phyloP scores from a whole-genome alignment of 2,888 invertebrate genomes.

The Beris morrisii region DNA sequence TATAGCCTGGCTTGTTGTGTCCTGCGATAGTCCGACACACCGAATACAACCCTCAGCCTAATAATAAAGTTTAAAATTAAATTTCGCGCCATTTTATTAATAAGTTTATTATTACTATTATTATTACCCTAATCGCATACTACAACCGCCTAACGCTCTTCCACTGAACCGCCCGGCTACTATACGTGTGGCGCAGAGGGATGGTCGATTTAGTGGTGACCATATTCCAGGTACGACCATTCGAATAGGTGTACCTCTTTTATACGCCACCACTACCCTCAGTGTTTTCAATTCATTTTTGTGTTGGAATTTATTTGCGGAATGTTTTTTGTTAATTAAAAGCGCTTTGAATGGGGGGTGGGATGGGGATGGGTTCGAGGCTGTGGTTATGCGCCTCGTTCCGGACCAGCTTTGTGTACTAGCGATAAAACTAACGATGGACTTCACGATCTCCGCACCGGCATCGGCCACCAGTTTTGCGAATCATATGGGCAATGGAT shows the following conservation, averaged over 20 bases:
- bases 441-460: constrained; percentile 20
- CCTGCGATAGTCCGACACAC: background rate
- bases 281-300: constrained; percentile 39
- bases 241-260: background rate
- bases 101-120: constrained; percentile 38
- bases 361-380: background rate
- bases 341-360: constrained; percentile 24
- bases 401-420: constrained; percentile 7
- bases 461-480: background rate
- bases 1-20: background rate
- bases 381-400: constrained; percentile 10
- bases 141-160: no score
- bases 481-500: constrained; percentile 11
- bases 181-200: background rate
- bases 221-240: background rate
- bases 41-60: background rate
- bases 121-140: constrained; percentile 22
- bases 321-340: constrained; percentile 40
- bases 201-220: background rate
- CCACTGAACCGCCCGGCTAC: background rate
- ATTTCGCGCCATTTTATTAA: constrained; percentile 37
- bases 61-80: constrained; percentile 28
- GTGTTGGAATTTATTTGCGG: constrained; percentile 39
- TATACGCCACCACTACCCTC: background rate
- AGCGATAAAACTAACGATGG: constrained; percentile 29